phyloP scores from a whole-genome alignment of 1,140 invertebrate genomes.

The Belonocnema kinseyi region DNA sequence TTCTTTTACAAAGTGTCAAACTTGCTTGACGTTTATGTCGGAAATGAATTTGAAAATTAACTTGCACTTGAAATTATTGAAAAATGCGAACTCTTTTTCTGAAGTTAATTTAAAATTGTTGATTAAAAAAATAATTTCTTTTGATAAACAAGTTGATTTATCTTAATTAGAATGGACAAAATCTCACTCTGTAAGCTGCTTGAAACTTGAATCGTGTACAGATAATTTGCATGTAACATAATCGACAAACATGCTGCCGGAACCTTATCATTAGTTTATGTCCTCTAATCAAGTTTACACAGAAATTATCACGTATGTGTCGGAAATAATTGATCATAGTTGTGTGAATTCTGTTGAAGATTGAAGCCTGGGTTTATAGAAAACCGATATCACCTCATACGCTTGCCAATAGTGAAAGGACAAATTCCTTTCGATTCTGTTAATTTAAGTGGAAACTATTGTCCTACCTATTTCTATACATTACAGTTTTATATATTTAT shows the following conservation, averaged over 20 bases:
- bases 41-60: no score
- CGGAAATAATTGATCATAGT: slow-evolving; percentile 1
- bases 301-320: slow-evolving; percentile 6
- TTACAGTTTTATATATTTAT: no score
- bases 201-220: not conserved
- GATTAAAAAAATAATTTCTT: no score
- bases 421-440: not conserved
- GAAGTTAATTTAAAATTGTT: no score
- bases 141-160: no score
- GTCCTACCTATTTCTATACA: not conserved
- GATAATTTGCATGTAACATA: slow-evolving; percentile 21
- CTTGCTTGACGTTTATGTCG: no score
- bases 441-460: not conserved
- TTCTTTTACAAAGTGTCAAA: no score
- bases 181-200: not conserved
- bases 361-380: not conserved
- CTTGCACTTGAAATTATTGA: no score
- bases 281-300: slow-evolving; percentile 11
- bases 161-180: not conserved
- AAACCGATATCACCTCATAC: slow-evolving; percentile 5
- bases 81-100: no score
- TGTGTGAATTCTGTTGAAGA: slow-evolving; percentile 8
- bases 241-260: not conserved
- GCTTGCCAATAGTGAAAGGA: not conserved
- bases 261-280: slow-evolving; percentile 16